Conservation (phyloP, 2,113 vertebrate genomes). For the Melanocharis versteri region DNA sequence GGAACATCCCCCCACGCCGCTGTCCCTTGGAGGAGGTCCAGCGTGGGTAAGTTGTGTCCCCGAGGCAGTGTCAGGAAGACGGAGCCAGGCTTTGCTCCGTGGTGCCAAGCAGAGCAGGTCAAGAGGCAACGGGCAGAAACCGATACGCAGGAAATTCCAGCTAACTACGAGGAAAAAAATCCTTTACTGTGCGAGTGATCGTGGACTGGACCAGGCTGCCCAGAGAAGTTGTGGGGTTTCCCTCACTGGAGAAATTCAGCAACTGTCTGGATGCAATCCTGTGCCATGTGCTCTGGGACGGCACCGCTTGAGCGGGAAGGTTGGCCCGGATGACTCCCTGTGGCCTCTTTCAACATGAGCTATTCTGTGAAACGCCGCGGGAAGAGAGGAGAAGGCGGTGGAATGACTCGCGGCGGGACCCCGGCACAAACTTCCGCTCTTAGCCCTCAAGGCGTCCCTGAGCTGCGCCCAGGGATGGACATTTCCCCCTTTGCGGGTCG, state of each 20-base stretch:
- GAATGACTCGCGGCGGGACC: not conserved
- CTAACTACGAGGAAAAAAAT: not conserved
- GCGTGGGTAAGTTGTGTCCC: rapidly evolving
- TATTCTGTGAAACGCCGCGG: not conserved
- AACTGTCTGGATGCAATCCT: too few relatives aligned
- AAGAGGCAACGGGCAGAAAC: not conserved
- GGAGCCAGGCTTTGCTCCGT: too few relatives aligned
- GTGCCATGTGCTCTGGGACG: not conserved
- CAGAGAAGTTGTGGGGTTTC: not conserved
- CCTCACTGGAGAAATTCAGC: not conserved
- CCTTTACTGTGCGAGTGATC: not conserved
- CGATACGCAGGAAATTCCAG: too few relatives aligned
- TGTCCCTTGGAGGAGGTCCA: too few relatives aligned
- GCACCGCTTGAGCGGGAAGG: not conserved
- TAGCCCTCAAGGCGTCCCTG: not conserved
- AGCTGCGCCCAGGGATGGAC: not conserved
- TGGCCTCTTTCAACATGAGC: not conserved
- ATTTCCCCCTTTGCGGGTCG: not conserved
- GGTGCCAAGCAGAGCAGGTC: too few relatives aligned
- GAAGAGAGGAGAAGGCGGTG: not conserved
- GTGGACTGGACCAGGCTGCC: not conserved
- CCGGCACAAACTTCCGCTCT: not conserved
- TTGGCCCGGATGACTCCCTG: too few relatives aligned
- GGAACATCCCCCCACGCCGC: not conserved
- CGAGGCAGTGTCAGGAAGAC: too few relatives aligned